A percentile compares a stretch with the other conserved stretches of the same genome.
Evolutionary conservation across 2,797 vertebrate species (phyloP).

Genomic region (Lutjanus argentimaculatus): DNA sequence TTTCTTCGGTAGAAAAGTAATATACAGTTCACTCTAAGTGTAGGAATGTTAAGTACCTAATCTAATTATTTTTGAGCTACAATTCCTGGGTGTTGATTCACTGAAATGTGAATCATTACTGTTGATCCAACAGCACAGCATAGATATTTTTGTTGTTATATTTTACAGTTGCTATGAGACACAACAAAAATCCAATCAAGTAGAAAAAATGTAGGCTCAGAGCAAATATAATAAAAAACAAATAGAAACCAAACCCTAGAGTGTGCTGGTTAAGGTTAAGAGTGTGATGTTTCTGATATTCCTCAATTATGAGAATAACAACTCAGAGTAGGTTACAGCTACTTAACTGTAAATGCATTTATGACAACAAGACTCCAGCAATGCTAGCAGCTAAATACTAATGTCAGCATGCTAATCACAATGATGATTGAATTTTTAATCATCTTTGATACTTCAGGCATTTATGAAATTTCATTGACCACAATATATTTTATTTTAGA

Average conservation of each 20-base stretch:
- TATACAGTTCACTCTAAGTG: neutral
- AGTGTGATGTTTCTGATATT: neutral
- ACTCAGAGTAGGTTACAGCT: neutral
- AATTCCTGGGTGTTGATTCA: no score
- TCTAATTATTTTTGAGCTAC: neutral
- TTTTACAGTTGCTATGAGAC: neutral
- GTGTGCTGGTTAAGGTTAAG: neutral
- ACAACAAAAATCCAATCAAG: neutral
- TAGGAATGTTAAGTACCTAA: neutral
- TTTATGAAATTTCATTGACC: no score
- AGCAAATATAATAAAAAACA: neutral
- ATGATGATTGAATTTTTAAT: no score
- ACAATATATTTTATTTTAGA: no score
- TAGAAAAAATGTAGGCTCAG: neutral
- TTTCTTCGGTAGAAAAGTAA: neutral
- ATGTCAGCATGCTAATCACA: neutral
- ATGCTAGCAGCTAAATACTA: neutral
- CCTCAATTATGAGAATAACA: neutral
- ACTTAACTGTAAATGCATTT: neutral
- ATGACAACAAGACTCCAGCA: neutral
- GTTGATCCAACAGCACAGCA: neutral
- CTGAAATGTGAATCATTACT: neutral
- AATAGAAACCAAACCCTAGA: neutral
- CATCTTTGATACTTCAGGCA: no score
- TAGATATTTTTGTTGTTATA: neutral